phyloP scores from a whole-genome alignment of 2,113 vertebrate genomes.

The Xenopus borealis region DNA sequence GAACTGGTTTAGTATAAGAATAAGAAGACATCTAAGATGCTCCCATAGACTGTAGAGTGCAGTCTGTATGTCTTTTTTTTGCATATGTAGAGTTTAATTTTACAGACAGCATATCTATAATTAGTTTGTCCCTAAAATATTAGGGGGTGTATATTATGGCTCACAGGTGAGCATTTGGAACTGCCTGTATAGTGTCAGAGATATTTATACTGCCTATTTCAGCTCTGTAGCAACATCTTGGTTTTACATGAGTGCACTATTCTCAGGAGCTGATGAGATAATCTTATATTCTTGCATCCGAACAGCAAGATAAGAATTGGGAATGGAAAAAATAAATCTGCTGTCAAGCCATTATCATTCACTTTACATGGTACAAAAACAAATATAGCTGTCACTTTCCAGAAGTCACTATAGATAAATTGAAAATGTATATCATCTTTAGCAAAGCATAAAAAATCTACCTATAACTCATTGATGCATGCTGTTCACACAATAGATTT shows the following conservation, averaged over 20 bases:
- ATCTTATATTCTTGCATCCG: constrained; percentile 54
- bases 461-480: constrained; percentile 46
- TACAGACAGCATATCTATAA: too few species aligned
- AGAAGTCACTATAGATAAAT: constrained; percentile 60
- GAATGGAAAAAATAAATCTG: constrained; percentile 61
- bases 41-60: too few species aligned
- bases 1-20: too few species aligned
- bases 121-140: too few species aligned
- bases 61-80: too few species aligned
- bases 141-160: too few species aligned
- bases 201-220: constrained; percentile 28
- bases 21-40: too few species aligned
- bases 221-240: constrained; percentile 49
- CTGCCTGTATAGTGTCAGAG: constrained; percentile 8
- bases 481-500: constrained; percentile 51
- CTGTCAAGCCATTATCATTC: constrained; percentile 57
- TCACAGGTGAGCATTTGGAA: constrained; percentile 24
- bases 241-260: constrained; percentile 39
- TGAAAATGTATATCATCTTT: constrained; percentile 62
- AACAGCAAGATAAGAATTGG: constrained; percentile 54
- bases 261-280: constrained; percentile 53
- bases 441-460: constrained; percentile 41
- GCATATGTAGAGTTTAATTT: too few species aligned
- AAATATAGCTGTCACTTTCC: constrained; percentile 62
- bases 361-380: constrained; percentile 56